phyloP scores from a whole-genome alignment of 2,113 vertebrate species.

The Talpa occidentalis region DNA sequence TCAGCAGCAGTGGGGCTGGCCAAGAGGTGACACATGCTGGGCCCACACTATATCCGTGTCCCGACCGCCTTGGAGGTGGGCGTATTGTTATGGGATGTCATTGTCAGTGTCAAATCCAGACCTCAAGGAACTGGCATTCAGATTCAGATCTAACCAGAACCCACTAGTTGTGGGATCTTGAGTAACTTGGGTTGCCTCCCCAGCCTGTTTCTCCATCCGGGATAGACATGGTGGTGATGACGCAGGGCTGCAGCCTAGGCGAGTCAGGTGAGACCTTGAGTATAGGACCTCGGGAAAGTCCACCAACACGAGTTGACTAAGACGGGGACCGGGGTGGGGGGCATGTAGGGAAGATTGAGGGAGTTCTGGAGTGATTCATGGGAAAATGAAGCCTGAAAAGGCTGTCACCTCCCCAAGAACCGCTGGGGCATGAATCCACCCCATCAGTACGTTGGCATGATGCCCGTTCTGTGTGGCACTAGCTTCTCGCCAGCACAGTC shows the following conservation, averaged over 20 bases:
- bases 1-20: not conserved
- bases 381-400: not conserved
- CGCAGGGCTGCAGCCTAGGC: rapidly evolving
- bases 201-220: not conserved
- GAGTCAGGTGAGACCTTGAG: not conserved
- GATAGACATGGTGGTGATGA: rapidly evolving
- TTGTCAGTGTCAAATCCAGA: not conserved
- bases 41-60: not conserved
- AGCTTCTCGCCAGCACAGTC: not conserved
- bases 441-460: too few species aligned
- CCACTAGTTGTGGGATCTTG: not conserved
- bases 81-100: not conserved
- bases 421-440: not conserved
- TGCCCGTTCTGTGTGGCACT: not conserved
- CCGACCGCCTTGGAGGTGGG: not conserved
- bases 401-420: not conserved
- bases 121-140: not conserved
- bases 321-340: too few species aligned
- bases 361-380: not conserved
- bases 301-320: not conserved
- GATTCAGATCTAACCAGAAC: not conserved
- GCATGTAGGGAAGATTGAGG: not conserved
- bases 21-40: rapidly evolving
- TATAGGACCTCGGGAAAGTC: not conserved
- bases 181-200: not conserved